These are phyloP conservation scores for Cabera pusaria DNA, from an alignment of 2,888 invertebrate genomes.

Conservation along the genomic window DNA sequence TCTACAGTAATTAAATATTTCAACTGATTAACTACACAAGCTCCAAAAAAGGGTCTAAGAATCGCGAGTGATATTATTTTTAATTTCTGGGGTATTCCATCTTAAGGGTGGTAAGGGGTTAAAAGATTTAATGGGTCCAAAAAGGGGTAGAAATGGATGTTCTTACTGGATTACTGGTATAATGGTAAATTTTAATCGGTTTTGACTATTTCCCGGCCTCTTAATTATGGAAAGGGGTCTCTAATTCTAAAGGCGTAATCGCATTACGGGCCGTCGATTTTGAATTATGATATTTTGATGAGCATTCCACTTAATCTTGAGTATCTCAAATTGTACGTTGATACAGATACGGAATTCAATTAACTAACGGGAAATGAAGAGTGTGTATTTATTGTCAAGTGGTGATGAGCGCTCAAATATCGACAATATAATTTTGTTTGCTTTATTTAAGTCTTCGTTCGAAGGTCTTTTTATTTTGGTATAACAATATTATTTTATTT, in stretches of 20 bases:
- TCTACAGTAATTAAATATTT: slow-evolving; percentile 78
- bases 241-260: slow-evolving; percentile 16
- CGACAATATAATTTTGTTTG: no score
- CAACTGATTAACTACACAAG: slow-evolving; percentile 77
- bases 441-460: no score
- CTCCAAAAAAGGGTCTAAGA: slow-evolving; percentile 53
- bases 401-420: no score
- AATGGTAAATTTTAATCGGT: slow-evolving; percentile 67
- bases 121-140: slow-evolving; percentile 54
- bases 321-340: no score
- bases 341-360: no score
- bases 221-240: slow-evolving; percentile 27
- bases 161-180: slow-evolving; percentile 55
- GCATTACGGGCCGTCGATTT: slow-evolving; percentile 22
- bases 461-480: no score
- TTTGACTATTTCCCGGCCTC: slow-evolving; percentile 46
- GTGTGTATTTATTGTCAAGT: no score
- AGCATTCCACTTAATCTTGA: slow-evolving; percentile 7
- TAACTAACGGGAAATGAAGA: no score
- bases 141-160: slow-evolving; percentile 58
- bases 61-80: slow-evolving; percentile 67
- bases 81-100: slow-evolving; percentile 55
- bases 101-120: slow-evolving; percentile 48
- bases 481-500: no score
- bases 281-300: slow-evolving; percentile 12